Evolutionary conservation across 1,140 invertebrate genomes (phyloP), one percentile per base, ranked within the genome.

Genomic region (Solenopsis fugax): DNA sequence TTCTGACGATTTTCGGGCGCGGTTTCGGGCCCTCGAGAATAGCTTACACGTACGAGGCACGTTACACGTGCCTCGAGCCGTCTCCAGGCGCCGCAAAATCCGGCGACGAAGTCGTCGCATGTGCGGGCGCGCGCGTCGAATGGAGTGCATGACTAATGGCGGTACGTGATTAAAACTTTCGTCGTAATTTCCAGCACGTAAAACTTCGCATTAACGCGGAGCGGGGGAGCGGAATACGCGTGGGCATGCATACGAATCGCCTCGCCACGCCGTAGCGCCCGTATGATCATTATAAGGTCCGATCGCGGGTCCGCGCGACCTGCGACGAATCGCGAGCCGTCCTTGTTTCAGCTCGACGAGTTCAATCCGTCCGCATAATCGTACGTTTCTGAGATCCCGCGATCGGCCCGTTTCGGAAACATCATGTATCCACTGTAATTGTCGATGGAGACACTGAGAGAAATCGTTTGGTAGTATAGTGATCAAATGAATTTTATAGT

Each of bases 151-250:
- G 91, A 94, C 91, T 93, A 94, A 93, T 93, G 92, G 89, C 91
- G 89, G 92, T 93, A 93, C 91, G 92, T 92, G 92, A 93, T 94
- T 94, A 93, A 93, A 94, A 94, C 88, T 93, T 94, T 92, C 77
- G 88, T 91, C 90, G 92, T 93, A 92, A 93, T 93, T 94, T 94
- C 87, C 75, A 73, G 71, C 85, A 78, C 71, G 85, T 89, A 88
- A 89, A 88, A 89, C 73, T 88, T 88, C 34, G 52, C 50, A 34
- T 29, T 56, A 86, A 85, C 85, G 24, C 80, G 13, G 52, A 10
- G 29, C 4, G 24, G 6, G 7, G 34, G n/a, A 18, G 29, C 18
- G 34, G 34, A 29, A 67, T 80, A 29, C 50, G n/a, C 69, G 29
- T 60, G 54, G 24, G 18, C 80, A 4, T 37, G 69, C 67, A 73